Base-by-base conservation (phyloP, 2,888 invertebrate species). In the Callinectes sapidus region DNA sequence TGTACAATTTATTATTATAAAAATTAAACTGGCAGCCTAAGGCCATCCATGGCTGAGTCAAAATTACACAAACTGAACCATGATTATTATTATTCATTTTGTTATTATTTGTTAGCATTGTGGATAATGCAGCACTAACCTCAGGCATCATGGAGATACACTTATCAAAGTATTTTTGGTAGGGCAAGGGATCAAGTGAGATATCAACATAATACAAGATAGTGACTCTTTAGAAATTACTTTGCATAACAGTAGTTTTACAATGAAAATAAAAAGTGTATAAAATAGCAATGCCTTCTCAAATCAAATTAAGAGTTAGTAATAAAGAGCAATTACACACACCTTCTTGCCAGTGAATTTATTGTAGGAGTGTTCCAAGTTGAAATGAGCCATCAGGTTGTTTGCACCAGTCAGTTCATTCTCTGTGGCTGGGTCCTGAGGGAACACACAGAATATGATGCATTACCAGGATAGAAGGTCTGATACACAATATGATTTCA, bases 281-380 rank as follows among this genome's bases (percentile, higher is more conserved):
- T 61, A 23, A 61, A 61, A 23, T 23, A 61, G 61, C 61, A 18
- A 61, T 23, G 0, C 61, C 23, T 61, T 61, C 13, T 61, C 23
- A 23, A 61, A 61, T n/a, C 28, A 71, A 71, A 48, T 48, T 2
- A 48, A 48, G 8, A 48, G 48, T 48, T 48, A 85, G 28, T 2
- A 23, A 18, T 66, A 71, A 66, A 48, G n/a, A 87, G n/a, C 5
- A 6, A 28, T 16, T 85, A 23, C 86, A 85, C 91, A 98, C 23
- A 98, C 97, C 96, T 99, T 99, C 95, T 99, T 98, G 91, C 98
- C 99, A 96, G 98, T 99, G 96, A 99, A 99, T 97, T 99, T 99
- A 96, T 98, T 99, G 96, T 99, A 98, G 35, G 99, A 98, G 96
- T 99, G 99, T 96, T 99, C 99, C 95, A 99, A 97, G 95, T 98